Conservation (phyloP, 2,888 invertebrate genomes). For the Lithodes maja region DNA sequence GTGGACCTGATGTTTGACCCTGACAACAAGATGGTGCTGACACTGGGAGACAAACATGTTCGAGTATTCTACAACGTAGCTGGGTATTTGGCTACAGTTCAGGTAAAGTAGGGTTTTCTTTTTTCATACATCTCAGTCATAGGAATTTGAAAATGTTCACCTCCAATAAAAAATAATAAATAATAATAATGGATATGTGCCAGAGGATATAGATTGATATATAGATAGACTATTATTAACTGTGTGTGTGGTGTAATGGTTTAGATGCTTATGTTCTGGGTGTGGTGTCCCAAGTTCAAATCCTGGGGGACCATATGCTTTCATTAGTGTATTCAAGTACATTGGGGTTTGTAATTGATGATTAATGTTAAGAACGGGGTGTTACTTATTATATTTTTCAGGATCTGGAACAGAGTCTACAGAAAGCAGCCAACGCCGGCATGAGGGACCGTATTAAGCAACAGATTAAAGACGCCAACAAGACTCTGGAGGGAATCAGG, state of each 20-base stretch:
- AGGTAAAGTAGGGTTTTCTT: slow-evolving; percentile 72
- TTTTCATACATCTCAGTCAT: not conserved
- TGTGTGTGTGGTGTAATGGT: no score
- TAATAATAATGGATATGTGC: no score
- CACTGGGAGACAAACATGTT: slow-evolving; percentile 85
- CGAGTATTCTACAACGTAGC: slow-evolving; percentile 86
- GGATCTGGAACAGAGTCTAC: slow-evolving; percentile 73
- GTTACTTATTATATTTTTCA: not conserved
- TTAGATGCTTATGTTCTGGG: no score
- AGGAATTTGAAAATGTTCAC: not conserved
- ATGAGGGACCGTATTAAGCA: slow-evolving; percentile 85
- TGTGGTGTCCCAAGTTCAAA: no score
- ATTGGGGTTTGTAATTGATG: no score
- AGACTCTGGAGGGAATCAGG: slow-evolving; percentile 60
- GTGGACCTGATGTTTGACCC: slow-evolving; percentile 84
- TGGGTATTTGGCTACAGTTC: slow-evolving; percentile 78
- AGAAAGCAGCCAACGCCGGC: slow-evolving; percentile 78
- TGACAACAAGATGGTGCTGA: slow-evolving; percentile 83
- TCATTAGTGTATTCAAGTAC: no score
- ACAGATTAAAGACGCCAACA: slow-evolving; percentile 79
- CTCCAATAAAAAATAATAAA: no score
- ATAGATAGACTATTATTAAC: no score
- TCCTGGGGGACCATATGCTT: no score
- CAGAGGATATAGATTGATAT: not conserved
- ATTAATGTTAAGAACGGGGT: no score